Base-by-base conservation (phyloP, 2,113 vertebrate genomes). In the Pithys albifrons region DNA sequence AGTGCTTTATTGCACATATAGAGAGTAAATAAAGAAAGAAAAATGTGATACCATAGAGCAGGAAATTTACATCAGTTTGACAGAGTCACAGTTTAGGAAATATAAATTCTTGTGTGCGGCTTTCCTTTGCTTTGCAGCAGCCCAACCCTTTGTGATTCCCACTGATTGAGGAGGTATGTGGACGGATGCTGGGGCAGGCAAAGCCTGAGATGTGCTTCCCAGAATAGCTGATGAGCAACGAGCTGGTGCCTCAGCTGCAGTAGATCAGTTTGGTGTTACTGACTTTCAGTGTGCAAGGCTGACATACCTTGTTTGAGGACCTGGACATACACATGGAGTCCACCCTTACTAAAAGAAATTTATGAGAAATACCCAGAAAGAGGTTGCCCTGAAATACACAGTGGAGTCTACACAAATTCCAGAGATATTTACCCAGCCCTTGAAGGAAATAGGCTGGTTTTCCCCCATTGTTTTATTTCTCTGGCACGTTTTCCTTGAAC, bases 381-480 rank as follows among this genome's bases (percentile, higher is more conserved):
- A 72, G 31, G 41, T 89, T 23, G 23, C 84, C 31, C n/a, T 93
- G 87, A 91, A 85, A 75, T 33, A 62, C 65, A 45, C 25, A 12
- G 72, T 29, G 11, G 23, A 93, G 67, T 54, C 69, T 86, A 51
- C 19, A 7, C 14, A 23, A 81, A 93, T 96, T 94, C 91, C 94
- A 80, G 78, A 85, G 71, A 77, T 89, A 93, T 83, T 79, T 94
- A 91, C 66, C 49, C 39, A 82, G 64, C 58, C 43, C 46, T 55
- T 93, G 62, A 91, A 96, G 88, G 89, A 95, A 97, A 91, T 58
- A 88, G 46, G 46, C 81, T 89, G 17, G 7, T 69, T 92, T 87
- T 89, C 4, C 46, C 88, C 51, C 45, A 59, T 93, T 94, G 87
- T 94, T 97, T 93, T 10, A 33, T 94, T 89, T 93, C 71, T 87